These are phyloP conservation scores for Deilephila porcellus DNA, from an alignment of 2,888 invertebrate genomes.

Conservation along the genomic window DNA sequence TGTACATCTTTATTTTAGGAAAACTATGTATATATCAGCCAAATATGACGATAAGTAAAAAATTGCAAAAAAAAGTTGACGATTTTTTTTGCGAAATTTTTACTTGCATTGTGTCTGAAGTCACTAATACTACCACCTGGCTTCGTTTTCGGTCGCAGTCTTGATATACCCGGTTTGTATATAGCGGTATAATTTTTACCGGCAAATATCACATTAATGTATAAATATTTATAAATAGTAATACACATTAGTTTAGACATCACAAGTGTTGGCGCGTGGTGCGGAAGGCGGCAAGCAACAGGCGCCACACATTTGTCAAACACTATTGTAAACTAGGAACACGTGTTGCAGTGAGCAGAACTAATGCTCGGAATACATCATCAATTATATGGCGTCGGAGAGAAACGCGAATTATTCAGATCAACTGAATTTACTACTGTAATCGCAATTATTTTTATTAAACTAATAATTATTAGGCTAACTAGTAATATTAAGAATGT, in stretches of 20 bases:
- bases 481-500: too few relatives aligned
- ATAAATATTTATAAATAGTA: conserved; percentile 11
- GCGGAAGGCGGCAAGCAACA: not conserved
- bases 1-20: too few relatives aligned
- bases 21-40: too few relatives aligned
- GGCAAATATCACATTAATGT: not conserved
- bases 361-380: not conserved
- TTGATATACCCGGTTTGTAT: too few relatives aligned
- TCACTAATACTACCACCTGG: too few relatives aligned
- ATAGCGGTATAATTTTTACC: not conserved
- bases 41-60: too few relatives aligned
- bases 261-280: not conserved
- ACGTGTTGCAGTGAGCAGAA: not conserved
- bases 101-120: too few relatives aligned
- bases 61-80: too few relatives aligned
- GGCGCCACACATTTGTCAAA: conserved; percentile 2
- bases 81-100: too few relatives aligned
- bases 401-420: not conserved
- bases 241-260: conserved; percentile 13
- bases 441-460: not conserved
- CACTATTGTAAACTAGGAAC: conserved; percentile 1
- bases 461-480: too few relatives aligned
- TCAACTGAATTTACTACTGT: not conserved
- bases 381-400: not conserved
- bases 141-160: too few relatives aligned